Evolutionary conservation across 2,888 invertebrate species (phyloP).

Genomic region (Tachystola acroxantha): DNA sequence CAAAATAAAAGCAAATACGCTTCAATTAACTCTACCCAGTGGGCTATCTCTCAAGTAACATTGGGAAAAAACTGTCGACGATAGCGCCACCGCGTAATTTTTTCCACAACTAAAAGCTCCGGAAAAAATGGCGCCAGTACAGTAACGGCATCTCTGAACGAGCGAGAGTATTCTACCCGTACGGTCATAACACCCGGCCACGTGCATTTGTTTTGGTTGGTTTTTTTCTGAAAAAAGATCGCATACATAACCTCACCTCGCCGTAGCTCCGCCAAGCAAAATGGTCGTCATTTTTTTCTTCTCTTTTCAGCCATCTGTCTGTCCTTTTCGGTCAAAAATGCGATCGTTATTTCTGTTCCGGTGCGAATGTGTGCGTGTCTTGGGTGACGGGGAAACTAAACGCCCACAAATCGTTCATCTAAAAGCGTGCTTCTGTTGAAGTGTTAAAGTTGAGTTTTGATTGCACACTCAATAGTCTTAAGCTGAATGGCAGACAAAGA

Average conservation of each 20-base stretch:
- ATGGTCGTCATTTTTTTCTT: conserved; percentile 78
- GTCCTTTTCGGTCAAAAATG: conserved; percentile 78
- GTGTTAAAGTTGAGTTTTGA: conserved; percentile 25
- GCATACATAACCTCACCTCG: conserved; percentile 71
- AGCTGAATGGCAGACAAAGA: conserved; percentile 67
- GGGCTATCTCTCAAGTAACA: not conserved
- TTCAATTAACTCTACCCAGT: not conserved
- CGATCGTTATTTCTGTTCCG: conserved; percentile 80
- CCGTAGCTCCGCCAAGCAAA: conserved; percentile 74
- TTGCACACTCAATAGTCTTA: conserved; percentile 48
- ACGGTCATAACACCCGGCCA: conserved; percentile 76
- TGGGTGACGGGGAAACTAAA: conserved; percentile 45
- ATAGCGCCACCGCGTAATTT: conserved; percentile 59
- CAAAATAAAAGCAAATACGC: no score
- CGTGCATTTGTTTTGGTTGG: conserved; percentile 78
- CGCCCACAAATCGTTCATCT: conserved; percentile 27
- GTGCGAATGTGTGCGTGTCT: conserved; percentile 70
- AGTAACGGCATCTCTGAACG: conserved; percentile 73
- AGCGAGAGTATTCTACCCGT: conserved; percentile 61
- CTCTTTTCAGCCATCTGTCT: conserved; percentile 78
- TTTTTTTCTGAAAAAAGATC: conserved; percentile 72
- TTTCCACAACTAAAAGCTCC: conserved; percentile 63
- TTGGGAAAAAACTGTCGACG: conserved; percentile 21
- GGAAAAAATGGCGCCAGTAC: conserved; percentile 61
- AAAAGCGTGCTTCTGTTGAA: conserved; percentile 20